Base-by-base conservation (phyloP, 2,113 vertebrate genomes). In the Hydropotes inermis region DNA sequence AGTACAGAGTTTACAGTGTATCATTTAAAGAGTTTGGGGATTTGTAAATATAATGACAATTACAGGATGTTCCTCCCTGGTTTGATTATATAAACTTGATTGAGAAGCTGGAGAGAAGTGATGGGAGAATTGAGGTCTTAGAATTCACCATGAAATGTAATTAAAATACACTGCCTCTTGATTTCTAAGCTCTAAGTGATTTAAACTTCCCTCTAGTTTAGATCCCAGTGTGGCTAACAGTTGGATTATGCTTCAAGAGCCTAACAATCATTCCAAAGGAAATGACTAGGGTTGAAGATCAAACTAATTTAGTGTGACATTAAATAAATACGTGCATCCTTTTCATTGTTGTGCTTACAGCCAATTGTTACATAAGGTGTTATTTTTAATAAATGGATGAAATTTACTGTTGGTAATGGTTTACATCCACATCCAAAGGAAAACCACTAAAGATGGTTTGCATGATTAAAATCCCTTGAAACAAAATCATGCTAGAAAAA, bases 291-390 rank as follows among this genome's bases (percentile, higher is more conserved):
- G 45, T 28, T 43, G 30, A 91, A 94, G 45, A 96, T 96, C 93
- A 94, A 70, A 39, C 82, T 96, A 91, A 97, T 86, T 83, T 79
- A 94, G 54, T 74, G 79, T 2, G 94, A 96, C 90, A 50, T 88
- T 87, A 97, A 94, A 93, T 89, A 97, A 97, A 98, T 85, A 96
- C 25, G 86, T 64, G 89, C 58, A 74, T 76, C 64, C 84, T 95
- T 96, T 95, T 89, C 43, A 96, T 92, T 95, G 79, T 92, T 39
- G 54, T 78, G 60, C 92, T 82, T 70, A 95, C 58, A 94, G 94
- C 94, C 93, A 97, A 64, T 86, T 95, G 92, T 94, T 96, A 96
- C 58, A 82, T 92, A 95, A 96, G 81, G 85, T 91, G 60, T 84
- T 92, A 64, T 94, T 95, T 97, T 94, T 74, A 95, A 94, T 60